Evolutionary conservation across 2,113 vertebrate species (phyloP).

Genomic region (Hypanus sabinus): DNA sequence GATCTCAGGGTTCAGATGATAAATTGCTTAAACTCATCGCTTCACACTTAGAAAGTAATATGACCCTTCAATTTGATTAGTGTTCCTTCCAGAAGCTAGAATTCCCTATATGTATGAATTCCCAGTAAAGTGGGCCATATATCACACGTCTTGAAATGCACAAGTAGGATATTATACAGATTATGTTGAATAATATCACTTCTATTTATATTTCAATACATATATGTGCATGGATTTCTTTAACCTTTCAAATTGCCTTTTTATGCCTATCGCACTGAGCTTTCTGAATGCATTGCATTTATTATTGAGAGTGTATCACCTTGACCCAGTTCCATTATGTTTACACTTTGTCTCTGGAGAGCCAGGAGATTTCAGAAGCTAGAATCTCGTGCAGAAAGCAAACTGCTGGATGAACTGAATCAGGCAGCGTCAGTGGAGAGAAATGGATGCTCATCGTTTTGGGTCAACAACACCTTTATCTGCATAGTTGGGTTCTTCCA

Average conservation of each 20-base stretch:
- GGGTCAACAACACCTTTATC: too few species aligned
- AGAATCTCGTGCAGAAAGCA: too few species aligned
- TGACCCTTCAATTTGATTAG: constrained; percentile 16
- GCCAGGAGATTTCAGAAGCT: too few species aligned
- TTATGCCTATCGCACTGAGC: background rate
- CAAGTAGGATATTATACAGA: background rate
- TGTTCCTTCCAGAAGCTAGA: background rate
- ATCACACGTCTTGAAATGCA: background rate
- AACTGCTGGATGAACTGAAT: too few species aligned
- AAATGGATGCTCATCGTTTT: too few species aligned
- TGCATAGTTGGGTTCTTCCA: too few species aligned
- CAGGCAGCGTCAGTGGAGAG: too few species aligned
- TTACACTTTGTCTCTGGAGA: background rate
- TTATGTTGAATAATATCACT: background rate
- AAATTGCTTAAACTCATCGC: constrained; percentile 1
- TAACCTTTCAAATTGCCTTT: background rate
- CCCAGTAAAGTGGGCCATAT: background rate
- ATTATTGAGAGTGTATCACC: background rate
- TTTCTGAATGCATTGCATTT: background rate
- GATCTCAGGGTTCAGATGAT: constrained; percentile 24
- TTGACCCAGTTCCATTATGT: background rate
- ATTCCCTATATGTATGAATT: constrained; percentile 3
- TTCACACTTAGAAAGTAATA: background rate
- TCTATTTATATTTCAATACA: background rate
- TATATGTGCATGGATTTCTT: background rate